Evolutionary conservation across 92 coral and sea anemone species (phyloP).

Genomic region (Epizoanthus scotinus): DNA sequence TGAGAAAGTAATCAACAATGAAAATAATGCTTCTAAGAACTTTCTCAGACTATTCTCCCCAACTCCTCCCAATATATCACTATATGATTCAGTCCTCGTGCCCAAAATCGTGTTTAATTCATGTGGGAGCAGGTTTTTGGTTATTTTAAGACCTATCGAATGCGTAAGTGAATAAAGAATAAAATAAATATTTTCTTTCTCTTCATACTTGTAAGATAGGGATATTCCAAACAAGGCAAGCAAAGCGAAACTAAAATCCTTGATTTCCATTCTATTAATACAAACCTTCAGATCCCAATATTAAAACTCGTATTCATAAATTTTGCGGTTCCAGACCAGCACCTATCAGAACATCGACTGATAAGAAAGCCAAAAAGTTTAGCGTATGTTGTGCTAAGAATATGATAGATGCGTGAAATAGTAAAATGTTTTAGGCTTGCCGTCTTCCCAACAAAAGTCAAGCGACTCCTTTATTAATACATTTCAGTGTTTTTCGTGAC

Average conservation of each 20-base stretch:
- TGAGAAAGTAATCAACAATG: slow-evolving; percentile 16
- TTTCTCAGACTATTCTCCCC: slow-evolving; percentile 42
- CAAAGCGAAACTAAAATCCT: background rate
- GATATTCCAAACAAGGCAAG: slow-evolving; percentile 25
- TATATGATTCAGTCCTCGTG: slow-evolving; percentile 48
- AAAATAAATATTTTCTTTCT: slow-evolving; percentile 44
- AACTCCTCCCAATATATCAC: slow-evolving; percentile 47
- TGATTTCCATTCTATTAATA: slow-evolving; percentile 4
- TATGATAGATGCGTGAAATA: background rate
- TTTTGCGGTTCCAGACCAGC: slow-evolving; percentile 1
- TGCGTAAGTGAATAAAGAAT: slow-evolving; percentile 35
- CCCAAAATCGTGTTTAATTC: slow-evolving; percentile 68
- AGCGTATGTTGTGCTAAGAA: slow-evolving; percentile 22
- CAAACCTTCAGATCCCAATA: background rate
- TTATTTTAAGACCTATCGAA: slow-evolving; percentile 38
- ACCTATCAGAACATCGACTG: background rate
- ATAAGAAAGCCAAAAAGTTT: slow-evolving; percentile 17
- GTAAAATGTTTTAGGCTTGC: slow-evolving; percentile 7
- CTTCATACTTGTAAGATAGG: slow-evolving; percentile 19
- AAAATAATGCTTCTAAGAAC: slow-evolving; percentile 17
- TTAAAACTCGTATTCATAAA: slow-evolving; percentile 24
- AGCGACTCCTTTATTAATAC: background rate
- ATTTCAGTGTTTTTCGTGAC: slow-evolving; percentile 11
- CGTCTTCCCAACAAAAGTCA: slow-evolving; percentile 32
- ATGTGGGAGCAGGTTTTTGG: slow-evolving; percentile 61